Base-by-base conservation (phyloP, 2,888 invertebrate genomes). In the Sialis lutaria region DNA sequence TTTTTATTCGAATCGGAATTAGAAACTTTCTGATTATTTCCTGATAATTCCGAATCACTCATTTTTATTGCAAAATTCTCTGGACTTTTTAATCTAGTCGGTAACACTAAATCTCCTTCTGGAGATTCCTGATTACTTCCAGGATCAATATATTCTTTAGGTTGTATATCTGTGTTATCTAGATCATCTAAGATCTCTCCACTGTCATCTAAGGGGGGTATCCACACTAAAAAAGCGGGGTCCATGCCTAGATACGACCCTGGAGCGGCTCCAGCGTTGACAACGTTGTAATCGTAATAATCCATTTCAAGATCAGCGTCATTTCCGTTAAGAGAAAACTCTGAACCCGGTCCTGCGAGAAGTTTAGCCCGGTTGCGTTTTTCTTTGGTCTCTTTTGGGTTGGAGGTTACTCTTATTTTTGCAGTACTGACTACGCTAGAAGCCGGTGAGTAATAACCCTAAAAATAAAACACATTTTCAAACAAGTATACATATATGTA, bases 201-300 rank as follows among this genome's bases (percentile, higher is more conserved):
- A 39, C 56, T 52, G 52, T 80, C 81, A 54, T 81, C 81, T 22
- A 84, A 65, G 0, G 88, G 88, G 6, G 89, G 88, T 53, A 88
- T 87, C 87, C 87, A 89, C 1, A 88, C 82, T 42, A 88, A 67
- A 61, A 86, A 88, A 0, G 87, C 87, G 1, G 88, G 88, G 63
- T 89, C 89, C 88, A 88, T 88, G 43, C 87, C 87, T 48, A 88
- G 65, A 58, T 87, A 88, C 0, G 87, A 88, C 13, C 88, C 89
- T 2, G 89, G 88, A 9, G 82, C 86, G 6, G 85, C 84, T 50
- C 82, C 83, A 1, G 77, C 76, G 59, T 88, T 88, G 44, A 82
- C 79, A 6, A 89, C 88, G 67, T 89, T 87, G 57, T 89, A 89
- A 60, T 89, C 88, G 59, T 89, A 88, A 58, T 89, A 89, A 61